Evolutionary conservation across 2,797 vertebrate genomes (phyloP).

Genomic region (Gallinago nigripennis): DNA sequence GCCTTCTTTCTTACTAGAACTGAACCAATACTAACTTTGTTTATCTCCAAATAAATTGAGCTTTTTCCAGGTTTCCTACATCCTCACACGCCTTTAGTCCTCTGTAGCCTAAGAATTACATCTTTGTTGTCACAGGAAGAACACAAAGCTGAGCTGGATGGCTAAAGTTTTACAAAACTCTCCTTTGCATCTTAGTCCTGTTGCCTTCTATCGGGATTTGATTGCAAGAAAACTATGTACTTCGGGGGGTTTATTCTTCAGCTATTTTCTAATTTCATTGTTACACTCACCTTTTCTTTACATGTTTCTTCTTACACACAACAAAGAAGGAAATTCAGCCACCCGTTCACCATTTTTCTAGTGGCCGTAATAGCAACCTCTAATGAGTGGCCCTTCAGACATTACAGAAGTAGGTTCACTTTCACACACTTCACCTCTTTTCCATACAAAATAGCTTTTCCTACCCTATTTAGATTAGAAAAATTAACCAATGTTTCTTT

Average conservation of each 20-base stretch:
- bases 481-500: neutral
- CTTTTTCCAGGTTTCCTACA: neutral
- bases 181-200: neutral
- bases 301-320: neutral
- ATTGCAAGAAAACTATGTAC: neutral
- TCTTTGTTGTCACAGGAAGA: neutral
- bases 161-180: neutral
- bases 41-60: neutral
- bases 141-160: neutral
- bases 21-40: neutral
- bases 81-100: rapidly evolving
- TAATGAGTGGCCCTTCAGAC: neutral
- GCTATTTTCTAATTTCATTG: neutral
- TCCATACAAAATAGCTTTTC: neutral
- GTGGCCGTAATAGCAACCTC: neutral
- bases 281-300: neutral
- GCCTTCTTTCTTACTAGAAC: neutral
- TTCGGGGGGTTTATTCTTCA: neutral
- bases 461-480: neutral
- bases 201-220: neutral
- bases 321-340: neutral
- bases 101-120: neutral
- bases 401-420: neutral
- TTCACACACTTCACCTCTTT: neutral
- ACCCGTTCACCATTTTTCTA: neutral